phyloP scores from a whole-genome alignment of 2,797 vertebrate genomes.

The Sebastes steindachneri region DNA sequence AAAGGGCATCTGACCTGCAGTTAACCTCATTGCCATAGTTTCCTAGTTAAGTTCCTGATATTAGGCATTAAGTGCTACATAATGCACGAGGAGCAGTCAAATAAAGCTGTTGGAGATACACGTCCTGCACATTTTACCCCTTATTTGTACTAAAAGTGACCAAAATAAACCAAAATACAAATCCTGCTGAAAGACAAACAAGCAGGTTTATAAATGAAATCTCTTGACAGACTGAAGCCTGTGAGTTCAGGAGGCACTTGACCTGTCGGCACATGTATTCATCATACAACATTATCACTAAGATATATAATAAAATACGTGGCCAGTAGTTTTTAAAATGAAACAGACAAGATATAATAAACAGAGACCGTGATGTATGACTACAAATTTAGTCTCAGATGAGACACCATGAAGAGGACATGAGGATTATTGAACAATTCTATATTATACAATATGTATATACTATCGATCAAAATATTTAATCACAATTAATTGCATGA shows the following conservation, averaged over 20 bases:
- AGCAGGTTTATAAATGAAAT: slow-evolving; percentile 9
- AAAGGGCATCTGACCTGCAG: neutral
- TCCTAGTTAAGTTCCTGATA: neutral
- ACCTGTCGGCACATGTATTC: slow-evolving; percentile 7
- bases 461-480: too few species aligned
- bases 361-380: neutral
- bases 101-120: neutral
- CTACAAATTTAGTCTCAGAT: neutral
- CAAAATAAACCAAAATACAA: slow-evolving; percentile 15
- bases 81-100: neutral
- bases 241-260: slow-evolving; percentile 1
- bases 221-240: slow-evolving; percentile 20
- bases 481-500: too few species aligned
- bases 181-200: neutral
- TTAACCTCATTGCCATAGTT: neutral
- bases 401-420: slow-evolving; percentile 7
- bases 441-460: too few species aligned
- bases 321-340: neutral
- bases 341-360: neutral
- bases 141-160: neutral
- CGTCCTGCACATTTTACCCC: neutral
- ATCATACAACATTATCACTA: neutral
- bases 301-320: neutral
- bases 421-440: neutral
- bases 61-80: neutral